Conservation (phyloP, 2,113 vertebrate species). For the Paradisaea rubra region DNA sequence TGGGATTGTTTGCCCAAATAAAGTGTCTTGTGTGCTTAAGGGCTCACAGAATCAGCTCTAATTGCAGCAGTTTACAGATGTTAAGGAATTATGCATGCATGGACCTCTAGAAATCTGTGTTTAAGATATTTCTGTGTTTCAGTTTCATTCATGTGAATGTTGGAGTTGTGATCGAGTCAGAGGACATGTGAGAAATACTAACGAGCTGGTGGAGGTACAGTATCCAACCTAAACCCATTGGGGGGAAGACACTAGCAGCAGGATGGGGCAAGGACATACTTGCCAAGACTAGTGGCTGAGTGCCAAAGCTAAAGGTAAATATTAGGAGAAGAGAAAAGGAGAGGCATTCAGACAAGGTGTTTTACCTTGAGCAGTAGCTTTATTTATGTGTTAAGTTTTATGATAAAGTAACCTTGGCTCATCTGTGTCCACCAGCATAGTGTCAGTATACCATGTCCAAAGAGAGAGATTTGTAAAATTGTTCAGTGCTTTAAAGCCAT, state of each 20-base stretch:
- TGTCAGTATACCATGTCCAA: neutral
- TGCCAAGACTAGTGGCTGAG: neutral
- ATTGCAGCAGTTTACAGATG: neutral
- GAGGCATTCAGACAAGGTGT: neutral
- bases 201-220: neutral
- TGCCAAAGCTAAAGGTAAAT: neutral
- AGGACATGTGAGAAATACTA: accelerated
- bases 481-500: neutral
- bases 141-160: neutral
- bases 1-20: neutral
- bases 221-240: neutral
- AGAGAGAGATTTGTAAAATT: neutral
- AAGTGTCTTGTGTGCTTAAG: neutral
- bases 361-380: neutral
- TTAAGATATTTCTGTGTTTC: neutral
- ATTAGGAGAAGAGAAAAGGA: neutral
- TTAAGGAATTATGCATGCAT: neutral
- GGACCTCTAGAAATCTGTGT: neutral
- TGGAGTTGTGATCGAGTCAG: neutral
- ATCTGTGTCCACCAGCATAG: neutral
- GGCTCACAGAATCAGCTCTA: neutral
- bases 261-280: neutral
- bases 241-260: neutral
- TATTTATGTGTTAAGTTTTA: neutral
- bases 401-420: neutral